Evolutionary conservation across 2,888 invertebrate species (phyloP), one percentile per base, ranked within the genome.

Genomic region (Tetragonisca angustula): DNA sequence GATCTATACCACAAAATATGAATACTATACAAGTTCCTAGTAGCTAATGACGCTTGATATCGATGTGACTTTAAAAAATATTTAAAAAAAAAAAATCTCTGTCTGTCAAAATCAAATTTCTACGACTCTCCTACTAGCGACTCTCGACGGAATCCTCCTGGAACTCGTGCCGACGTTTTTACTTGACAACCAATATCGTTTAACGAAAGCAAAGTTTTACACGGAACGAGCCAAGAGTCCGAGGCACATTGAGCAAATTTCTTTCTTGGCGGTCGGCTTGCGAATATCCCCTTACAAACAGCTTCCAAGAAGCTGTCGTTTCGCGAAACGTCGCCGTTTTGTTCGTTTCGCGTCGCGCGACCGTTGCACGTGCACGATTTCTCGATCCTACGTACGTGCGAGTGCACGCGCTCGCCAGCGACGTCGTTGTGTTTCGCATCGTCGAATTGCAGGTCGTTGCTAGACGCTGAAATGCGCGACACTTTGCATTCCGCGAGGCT

Each of bases 401-500:
- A 17, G 15, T 49, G 50, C 82, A 81, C 77, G 78, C 75, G 84
- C 80, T 68, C 82, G 24, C 4, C 50, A 27, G 17, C 27, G 27
- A 21, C 54, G 27, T 62, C 49, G 56, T 69, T 36, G 76, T 59
- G 67, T 77, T 84, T 56, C 54, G 71, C 64, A 54, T 78, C 77
- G 59, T 73, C 85, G 82, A 59, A 77, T 83, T 90, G 85, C 89
- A 83, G 61, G 73, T 68, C 85, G 88, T 88, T 87, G 78, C 87
- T 89, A 87, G 89, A 89, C 89, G 85, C 86, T 83, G 87, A 80
- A 76, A 86, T 83, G 52, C 78, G 88, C 90, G 86, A 89, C 88
- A 85, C 90, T 87, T 89, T 89, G 92, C 92, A 92, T 93, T 93
- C 92, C 89, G 91, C 89, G 91, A 93, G 93, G 9, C 43, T 91